Percentiles rank a stretch among this genome's conserved stretches.
Evolutionary conservation across 2,888 invertebrate species (phyloP).

Genomic region (Drosophila meridiana): DNA sequence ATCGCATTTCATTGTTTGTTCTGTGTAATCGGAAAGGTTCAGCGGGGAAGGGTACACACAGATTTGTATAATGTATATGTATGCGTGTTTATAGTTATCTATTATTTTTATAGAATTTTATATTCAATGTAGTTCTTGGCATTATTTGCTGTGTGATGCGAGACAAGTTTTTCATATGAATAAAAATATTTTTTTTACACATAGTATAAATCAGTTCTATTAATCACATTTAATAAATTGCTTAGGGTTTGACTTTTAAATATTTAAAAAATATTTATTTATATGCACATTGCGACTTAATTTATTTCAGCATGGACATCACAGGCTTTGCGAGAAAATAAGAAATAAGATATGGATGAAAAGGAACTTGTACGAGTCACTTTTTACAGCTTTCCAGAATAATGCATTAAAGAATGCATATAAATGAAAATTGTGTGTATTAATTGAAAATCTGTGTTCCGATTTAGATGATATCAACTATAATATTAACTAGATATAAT

Average conservation of each 20-base stretch:
- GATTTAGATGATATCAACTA: no score
- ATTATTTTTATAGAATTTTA: not conserved
- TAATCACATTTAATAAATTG: not conserved
- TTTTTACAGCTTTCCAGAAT: no score
- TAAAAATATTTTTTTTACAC: not conserved
- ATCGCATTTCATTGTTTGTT: not conserved
- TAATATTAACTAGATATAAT: no score
- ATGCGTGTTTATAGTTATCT: not conserved
- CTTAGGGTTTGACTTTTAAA: not conserved
- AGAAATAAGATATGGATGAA: no score
- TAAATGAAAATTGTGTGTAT: no score
- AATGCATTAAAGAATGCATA: no score
- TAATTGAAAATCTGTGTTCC: no score
- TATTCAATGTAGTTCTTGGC: not conserved
- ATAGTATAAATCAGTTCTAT: conserved; percentile 4
- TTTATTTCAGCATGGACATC: not conserved
- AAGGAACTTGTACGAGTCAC: no score
- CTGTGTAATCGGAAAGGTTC: not conserved
- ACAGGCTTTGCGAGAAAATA: no score
- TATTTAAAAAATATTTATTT: not conserved
- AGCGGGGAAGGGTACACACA: not conserved
- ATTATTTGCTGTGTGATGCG: not conserved
- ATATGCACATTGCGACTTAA: not conserved
- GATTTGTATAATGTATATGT: not conserved
- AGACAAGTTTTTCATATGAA: not conserved